Base-by-base conservation (phyloP, 1,140 invertebrate genomes). In the Lethocerus indicus region DNA sequence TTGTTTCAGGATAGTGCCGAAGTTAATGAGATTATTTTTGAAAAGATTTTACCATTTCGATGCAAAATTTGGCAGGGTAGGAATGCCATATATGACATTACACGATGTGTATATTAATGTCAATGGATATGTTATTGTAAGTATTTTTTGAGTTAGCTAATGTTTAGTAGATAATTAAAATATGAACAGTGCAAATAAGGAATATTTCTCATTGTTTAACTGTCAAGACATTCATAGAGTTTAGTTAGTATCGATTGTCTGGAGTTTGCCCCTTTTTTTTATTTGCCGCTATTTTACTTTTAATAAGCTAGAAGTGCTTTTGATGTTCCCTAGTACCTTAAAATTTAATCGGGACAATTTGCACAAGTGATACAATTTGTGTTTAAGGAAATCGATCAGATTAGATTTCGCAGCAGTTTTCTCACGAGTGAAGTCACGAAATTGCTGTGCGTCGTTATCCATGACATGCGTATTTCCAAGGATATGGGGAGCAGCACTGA, bases 381-480 rank as follows among this genome's bases (percentile, higher is more conserved):
- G n/a, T 68, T 71, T 27, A 56, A 91, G 85, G 78, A 87, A 68
- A 78, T 93, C 52, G 84, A 90, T 58, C 79, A 87, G 63, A 76
- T 91, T 47, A 81, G 83, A 58, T 72, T 92, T 47, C 76, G 83
- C 16, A 92, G 87, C 62, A 90, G 87, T 67, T 81, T 90, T 61
- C 76, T 92, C 47, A 92, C 87, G 62, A 87, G 84, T 9, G 85
- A 89, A 54, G 81, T 87, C 23, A 87, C 83, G 20, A 94, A 92
- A 67, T 66, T 91, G 7, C 62, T 94, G 18, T 85, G 83, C 7
- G 74, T 94, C 25, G 78, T 88, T 23, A 76, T 90, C 54, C 74
- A 76, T 46, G 84, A 88, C 63, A 80, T 91, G 4, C 71, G 85
- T 49, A 78, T 94, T 46, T 87, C 87, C 53, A 85, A 87, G 62